Evolutionary conservation across 2,797 vertebrate genomes (phyloP).

Genomic region (Semaprochilodus insignis): DNA sequence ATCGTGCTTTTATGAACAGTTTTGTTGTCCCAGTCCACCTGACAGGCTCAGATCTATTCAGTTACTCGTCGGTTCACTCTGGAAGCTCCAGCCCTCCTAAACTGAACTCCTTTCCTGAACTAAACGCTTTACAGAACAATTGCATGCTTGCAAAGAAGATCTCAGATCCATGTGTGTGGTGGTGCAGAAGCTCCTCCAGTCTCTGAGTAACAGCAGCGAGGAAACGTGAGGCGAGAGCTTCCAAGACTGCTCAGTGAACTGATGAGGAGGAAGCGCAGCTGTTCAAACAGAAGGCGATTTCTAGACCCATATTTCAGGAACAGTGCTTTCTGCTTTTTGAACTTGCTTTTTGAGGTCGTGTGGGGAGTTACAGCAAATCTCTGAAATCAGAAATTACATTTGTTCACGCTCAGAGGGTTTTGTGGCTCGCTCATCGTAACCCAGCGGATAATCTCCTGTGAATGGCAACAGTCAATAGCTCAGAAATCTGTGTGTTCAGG

Average conservation of each 20-base stretch:
- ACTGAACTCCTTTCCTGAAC: not conserved
- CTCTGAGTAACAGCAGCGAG: not conserved
- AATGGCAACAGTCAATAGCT: not conserved
- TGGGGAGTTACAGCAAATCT: not conserved
- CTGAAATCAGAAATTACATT: not conserved
- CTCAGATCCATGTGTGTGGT: not conserved
- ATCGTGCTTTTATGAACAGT: not conserved
- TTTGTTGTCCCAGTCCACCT: too few relatives aligned
- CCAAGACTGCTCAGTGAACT: not conserved
- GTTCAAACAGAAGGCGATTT: slow-evolving; percentile 4
- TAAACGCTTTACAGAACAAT: not conserved
- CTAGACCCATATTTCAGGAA: not conserved
- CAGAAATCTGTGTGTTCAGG: not conserved
- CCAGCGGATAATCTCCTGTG: slow-evolving; percentile 4
- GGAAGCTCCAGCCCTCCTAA: not conserved
- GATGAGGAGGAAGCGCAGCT: not conserved
- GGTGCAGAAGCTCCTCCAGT: not conserved
- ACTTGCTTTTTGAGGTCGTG: not conserved
- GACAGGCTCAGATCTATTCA: not conserved
- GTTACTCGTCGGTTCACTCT: not conserved
- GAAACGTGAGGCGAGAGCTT: not conserved
- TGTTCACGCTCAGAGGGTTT: not conserved
- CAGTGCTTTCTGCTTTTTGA: not conserved
- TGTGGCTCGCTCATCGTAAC: not conserved
- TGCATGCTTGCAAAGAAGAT: not conserved